Base-by-base conservation (phyloP, 2,797 vertebrate genomes). In the Harpagifer antarcticus region DNA sequence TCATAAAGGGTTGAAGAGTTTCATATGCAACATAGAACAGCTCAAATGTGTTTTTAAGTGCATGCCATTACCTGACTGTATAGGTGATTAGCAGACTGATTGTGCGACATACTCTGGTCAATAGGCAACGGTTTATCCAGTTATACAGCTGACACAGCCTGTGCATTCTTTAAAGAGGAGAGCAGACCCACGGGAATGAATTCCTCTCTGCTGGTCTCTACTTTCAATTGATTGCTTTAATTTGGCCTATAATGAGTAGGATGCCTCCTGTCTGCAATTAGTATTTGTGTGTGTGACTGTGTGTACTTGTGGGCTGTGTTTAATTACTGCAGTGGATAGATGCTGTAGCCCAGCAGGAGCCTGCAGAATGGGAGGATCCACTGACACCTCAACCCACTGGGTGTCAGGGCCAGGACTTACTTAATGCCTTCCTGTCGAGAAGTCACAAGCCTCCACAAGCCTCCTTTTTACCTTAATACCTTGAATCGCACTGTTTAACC, bases 201-300 rank as follows among this genome's bases (percentile, higher is more conserved):
- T 86, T 82, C 81, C 80, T 90, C 83, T 85, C 89, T 86, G 82
- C 82, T 90, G 86, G 82, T 89, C 81, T 88, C 88, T 87, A 73
- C 80, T 90, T 87, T 86, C 86, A 87, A 91, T 90, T 92, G 86
- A 93, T 92, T 91, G 80, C 86, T 87, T 93, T 92, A 86, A 90
- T 92, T 92, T 90, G 88, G 78, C 82, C 88, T 78, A 77, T 90
- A 92, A 90, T 90, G 86, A 89, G 79, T 68, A 63, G 76, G 77
- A 87, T 82, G 70, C 83, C 86, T 92, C 86, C 80, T 61, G 84
- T 72, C 77, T 89, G 82, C 85, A 91, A 91, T 93, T 92, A 90
- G 79, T 80, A 72, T 73, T 45, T 68, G 49, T 73, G 53, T 73
- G 31, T 67, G 72, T 56, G 76, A 33, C 64, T 71, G 82, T 77